phyloP scores from a whole-genome alignment of 1,140 invertebrate genomes.

The Venustaconcha ellipsiformis region DNA sequence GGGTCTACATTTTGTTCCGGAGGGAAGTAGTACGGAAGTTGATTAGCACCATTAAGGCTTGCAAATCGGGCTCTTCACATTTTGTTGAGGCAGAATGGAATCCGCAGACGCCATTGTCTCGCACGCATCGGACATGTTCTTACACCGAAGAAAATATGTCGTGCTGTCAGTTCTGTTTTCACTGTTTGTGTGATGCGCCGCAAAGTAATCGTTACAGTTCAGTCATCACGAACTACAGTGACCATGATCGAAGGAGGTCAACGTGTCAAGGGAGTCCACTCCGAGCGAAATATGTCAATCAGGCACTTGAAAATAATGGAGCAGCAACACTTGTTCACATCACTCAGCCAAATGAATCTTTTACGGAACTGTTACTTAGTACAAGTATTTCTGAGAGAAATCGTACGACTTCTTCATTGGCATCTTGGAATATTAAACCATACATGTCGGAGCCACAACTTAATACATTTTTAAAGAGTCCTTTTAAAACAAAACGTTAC shows the following conservation, averaged over 20 bases:
- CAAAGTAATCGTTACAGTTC: neutral
- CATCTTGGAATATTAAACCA: too few relatives aligned
- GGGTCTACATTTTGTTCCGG: slow-evolving; percentile 68
- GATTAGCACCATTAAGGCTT: slow-evolving; percentile 39
- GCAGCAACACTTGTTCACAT: too few relatives aligned
- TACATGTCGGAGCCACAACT: too few relatives aligned
- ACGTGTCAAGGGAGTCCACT: too few relatives aligned
- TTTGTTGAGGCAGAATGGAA: slow-evolving; percentile 8
- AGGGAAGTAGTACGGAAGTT: slow-evolving; percentile 52
- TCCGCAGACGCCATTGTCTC: slow-evolving; percentile 4
- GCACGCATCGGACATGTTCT: slow-evolving; percentile 10
- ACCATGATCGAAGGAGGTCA: slow-evolving; percentile 1
- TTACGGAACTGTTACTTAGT: too few relatives aligned
- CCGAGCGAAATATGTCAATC: too few relatives aligned
- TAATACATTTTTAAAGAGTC: too few relatives aligned
- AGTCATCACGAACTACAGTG: neutral
- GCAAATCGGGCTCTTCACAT: slow-evolving; percentile 32
- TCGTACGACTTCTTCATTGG: too few relatives aligned
- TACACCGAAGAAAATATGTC: slow-evolving; percentile 34
- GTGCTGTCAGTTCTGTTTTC: slow-evolving; percentile 53
- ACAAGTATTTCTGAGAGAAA: too few relatives aligned
- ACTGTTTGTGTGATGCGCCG: slow-evolving; percentile 58
- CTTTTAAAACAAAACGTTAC: too few relatives aligned
- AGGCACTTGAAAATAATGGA: too few relatives aligned
- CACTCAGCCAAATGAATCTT: too few relatives aligned